These are phyloP conservation scores for Matsumyia berberina DNA, from an alignment of 2,888 invertebrate genomes.

Conservation along the genomic window DNA sequence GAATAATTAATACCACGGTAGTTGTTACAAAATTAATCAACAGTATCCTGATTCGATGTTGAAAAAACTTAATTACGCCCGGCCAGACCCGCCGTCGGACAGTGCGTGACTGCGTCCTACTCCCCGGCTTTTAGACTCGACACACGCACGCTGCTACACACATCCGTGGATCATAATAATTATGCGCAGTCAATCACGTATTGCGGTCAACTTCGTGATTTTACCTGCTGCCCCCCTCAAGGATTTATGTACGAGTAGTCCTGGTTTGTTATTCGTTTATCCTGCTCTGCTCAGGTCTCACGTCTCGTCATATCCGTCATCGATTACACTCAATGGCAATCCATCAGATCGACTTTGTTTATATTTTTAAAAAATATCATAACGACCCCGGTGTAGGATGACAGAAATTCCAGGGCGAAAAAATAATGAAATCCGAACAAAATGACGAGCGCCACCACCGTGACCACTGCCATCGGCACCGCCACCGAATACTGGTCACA, in stretches of 20 bases:
- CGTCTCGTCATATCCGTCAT: conserved; percentile 51
- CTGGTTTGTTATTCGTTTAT: conserved; percentile 40
- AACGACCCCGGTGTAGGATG: conserved; percentile 22
- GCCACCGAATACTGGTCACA: conserved; percentile 42
- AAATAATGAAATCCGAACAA: not conserved
- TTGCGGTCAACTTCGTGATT: conserved; percentile 63
- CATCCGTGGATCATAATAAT: conserved; percentile 50
- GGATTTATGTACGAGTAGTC: conserved; percentile 35
- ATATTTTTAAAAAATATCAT: conserved; percentile 7
- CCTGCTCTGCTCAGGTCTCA: conserved; percentile 48
- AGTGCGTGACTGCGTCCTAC: conserved; percentile 16
- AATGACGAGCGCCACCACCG: not conserved
- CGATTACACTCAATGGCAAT: conserved; percentile 55
- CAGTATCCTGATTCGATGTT: conserved; percentile 31
- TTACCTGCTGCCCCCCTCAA: conserved; percentile 13
- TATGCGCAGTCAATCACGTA: conserved; percentile 69
- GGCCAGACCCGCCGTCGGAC: conserved; percentile 1
- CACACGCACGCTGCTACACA: not conserved
- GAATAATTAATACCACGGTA: conserved; percentile 53
- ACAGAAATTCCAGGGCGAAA: not conserved
- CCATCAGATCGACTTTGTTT: conserved; percentile 32
- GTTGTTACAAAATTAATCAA: conserved; percentile 58
- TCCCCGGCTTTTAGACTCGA: conserved; percentile 8
- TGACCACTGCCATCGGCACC: not conserved
- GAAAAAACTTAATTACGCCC: conserved; percentile 44